These are phyloP conservation scores for Xestobium rufovillosum DNA, from an alignment of 2,888 invertebrate species.

Conservation along the genomic window DNA sequence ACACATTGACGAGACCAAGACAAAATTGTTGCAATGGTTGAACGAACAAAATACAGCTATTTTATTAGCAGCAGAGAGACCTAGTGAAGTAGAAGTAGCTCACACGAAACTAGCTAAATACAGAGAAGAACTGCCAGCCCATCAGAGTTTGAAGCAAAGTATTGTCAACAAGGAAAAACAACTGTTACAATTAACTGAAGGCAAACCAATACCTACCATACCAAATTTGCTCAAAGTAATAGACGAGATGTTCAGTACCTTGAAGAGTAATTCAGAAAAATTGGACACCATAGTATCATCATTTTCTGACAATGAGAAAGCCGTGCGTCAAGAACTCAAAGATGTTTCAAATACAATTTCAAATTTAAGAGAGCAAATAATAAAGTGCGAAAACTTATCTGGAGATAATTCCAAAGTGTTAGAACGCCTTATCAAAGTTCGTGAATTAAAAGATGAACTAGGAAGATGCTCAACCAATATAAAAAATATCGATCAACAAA, in stretches of 20 bases:
- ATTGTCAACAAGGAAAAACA: conserved; percentile 75
- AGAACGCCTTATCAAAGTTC: conserved; percentile 67
- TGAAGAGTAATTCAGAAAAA: conserved; percentile 65
- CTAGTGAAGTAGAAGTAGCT: conserved; percentile 73
- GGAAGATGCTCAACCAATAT: conserved; percentile 60
- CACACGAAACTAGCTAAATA: conserved; percentile 74
- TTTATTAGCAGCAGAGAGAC: conserved; percentile 66
- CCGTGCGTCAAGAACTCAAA: conserved; percentile 65
- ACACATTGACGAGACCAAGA: conserved; percentile 80
- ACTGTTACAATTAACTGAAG: conserved; percentile 66
- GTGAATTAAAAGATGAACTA: conserved; percentile 64
- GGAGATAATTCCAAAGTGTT: conserved; percentile 81
- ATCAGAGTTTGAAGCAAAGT: conserved; percentile 67
- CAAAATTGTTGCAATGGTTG: conserved; percentile 77
- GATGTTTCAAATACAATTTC: conserved; percentile 61
- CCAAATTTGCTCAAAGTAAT: conserved; percentile 59
- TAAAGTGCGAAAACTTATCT: conserved; percentile 82
- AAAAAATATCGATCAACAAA: conserved; percentile 58
- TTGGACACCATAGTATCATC: conserved; percentile 65
- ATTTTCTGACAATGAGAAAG: conserved; percentile 64
- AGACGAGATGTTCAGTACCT: conserved; percentile 67
- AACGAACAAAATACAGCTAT: conserved; percentile 72
- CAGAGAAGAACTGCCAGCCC: conserved; percentile 75
- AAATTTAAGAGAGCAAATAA: conserved; percentile 71
- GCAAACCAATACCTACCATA: conserved; percentile 61